Conservation (phyloP, 2,113 vertebrate genomes). For the Phrynosoma blainvillii region DNA sequence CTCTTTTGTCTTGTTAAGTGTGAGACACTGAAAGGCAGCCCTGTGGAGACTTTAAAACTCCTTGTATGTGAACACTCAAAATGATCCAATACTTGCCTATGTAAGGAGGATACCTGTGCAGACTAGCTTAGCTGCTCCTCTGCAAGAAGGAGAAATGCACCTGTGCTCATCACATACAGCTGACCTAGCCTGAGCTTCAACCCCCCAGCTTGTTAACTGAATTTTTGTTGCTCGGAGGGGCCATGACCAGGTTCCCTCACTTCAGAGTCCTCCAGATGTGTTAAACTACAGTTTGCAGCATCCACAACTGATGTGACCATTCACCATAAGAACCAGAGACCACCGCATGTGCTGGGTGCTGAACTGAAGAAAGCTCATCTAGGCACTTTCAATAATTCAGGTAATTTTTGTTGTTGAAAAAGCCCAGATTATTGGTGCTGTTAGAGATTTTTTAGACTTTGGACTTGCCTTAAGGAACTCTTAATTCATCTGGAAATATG, state of each 20-base stretch:
- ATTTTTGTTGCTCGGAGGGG: neutral
- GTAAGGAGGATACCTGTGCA: neutral
- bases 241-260: neutral
- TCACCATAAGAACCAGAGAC: neutral
- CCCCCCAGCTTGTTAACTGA: neutral
- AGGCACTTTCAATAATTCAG: neutral
- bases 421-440: neutral
- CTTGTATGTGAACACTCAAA: neutral
- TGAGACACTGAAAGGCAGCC: constrained; percentile 40
- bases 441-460: neutral
- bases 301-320: no score
- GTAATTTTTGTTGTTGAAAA: neutral
- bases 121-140: neutral
- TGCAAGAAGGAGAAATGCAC: neutral
- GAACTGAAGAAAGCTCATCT: neutral
- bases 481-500: no score
- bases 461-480: neutral
- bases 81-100: neutral
- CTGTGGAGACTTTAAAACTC: neutral
- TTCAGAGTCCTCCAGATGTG: neutral
- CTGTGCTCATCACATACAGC: neutral
- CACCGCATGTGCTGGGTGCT: neutral
- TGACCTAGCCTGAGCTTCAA: no score
- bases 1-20: constrained; percentile 73
- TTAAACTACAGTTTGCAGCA: neutral